Base-by-base conservation (phyloP, 1,140 invertebrate species). In the Listronotus oregonensis region DNA sequence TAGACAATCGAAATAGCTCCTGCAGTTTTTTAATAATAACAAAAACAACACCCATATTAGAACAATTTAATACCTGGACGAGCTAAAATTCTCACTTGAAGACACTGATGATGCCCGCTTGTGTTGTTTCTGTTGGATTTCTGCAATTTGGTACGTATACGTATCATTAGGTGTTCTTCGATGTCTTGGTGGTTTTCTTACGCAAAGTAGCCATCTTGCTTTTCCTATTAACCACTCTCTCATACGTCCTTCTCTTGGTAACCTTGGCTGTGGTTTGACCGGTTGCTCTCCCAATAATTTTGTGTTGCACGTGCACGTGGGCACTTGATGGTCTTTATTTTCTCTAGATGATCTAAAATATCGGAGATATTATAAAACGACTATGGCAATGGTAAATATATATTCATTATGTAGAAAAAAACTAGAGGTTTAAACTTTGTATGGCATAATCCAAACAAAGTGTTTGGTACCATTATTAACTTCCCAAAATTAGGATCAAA, bases 71-170 rank as follows among this genome's bases (percentile, higher is more conserved):
- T 60, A 90, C 42, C 85, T 68, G 0, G 91, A 94, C 1, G 92
- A 94, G 55, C 90, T 92, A 79, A 93, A 95, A 75, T 95, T 95
- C 65, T 93, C 91, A 75, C 91, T 93, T 7, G 92, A 93, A 0
- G 91, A 93, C 14, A 94, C 90, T 0, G 91, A 93, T 10, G 90
- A 90, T 4, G 91, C 87, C 17, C 91, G 78, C 77, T 86, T 89
- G 74, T 87, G 89, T 73, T 86, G 89, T 68, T 86, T 90, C 51
- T 90, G 87, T 67, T 89, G 88, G 18, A 91, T 85, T 74, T 91
- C 89, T 0, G 90, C 89, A n/a, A 91, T 90, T 68, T 90, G 89
- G 75, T 92, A 91, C 32, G 89, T 87, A 72, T 91, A 91, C 31
- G 89, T 87, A 74, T 90, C 88, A 55, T 62, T 85, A 1, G 85